A percentile compares a stretch with the other conserved stretches of the same genome.
Conservation (phyloP, 2,113 vertebrate species). For the Rissa tridactyla region DNA sequence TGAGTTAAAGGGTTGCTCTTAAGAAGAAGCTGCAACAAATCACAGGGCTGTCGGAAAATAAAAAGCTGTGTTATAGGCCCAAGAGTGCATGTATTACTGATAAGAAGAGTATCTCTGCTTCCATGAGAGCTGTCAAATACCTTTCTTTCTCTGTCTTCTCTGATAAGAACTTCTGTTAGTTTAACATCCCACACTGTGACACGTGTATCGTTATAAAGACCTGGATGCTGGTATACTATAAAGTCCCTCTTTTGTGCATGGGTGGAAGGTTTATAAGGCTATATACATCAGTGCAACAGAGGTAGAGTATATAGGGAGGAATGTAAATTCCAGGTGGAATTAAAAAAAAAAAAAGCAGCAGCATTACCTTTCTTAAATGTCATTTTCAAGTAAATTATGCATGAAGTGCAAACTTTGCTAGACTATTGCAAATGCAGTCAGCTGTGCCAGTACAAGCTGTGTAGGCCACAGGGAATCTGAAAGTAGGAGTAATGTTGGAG, state of each 20-base stretch:
- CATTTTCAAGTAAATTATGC: neutral
- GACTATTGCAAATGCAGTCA: neutral
- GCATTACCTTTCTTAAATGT: neutral
- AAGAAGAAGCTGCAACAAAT: neutral
- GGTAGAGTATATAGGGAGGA: neutral
- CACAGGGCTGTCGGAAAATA: neutral
- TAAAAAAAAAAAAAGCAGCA: neutral
- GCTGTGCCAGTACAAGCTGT: neutral
- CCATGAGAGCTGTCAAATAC: neutral
- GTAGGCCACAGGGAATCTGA: neutral
- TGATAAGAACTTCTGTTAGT: neutral
- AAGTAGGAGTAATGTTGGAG: neutral
- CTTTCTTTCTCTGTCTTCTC: slow-evolving; percentile 30
- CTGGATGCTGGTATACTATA: neutral
- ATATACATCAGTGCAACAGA: neutral
- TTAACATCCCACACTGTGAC: neutral
- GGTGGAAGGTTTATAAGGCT: neutral
- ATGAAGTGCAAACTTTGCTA: neutral
- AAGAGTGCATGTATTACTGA: neutral
- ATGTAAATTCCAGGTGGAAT: neutral
- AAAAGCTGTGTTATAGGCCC: neutral
- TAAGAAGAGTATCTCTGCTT: neutral
- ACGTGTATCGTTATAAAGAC: accelerated
- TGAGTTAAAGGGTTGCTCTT: slow-evolving; percentile 28
- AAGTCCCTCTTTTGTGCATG: neutral